Percentiles rank a stretch among this genome's conserved stretches.
Evolutionary conservation across 2,888 invertebrate genomes (phyloP).

Genomic region (Sisyra terminalis): DNA sequence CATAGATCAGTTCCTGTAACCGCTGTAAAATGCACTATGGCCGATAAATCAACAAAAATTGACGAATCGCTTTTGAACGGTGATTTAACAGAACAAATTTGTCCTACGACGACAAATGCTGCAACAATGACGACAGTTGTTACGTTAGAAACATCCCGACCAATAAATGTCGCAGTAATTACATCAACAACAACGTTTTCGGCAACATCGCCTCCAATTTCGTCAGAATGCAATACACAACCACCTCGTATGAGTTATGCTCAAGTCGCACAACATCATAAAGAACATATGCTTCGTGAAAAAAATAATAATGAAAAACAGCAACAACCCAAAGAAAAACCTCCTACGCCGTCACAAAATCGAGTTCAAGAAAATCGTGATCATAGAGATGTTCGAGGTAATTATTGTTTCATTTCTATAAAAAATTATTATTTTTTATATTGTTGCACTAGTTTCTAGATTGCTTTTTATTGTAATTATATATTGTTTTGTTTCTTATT

Average conservation of each 20-base stretch:
- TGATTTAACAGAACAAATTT: constrained; percentile 16
- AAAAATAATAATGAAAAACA: constrained; percentile 12
- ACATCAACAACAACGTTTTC: constrained; percentile 2
- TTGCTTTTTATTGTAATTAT: not conserved
- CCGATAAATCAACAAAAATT: constrained; percentile 57
- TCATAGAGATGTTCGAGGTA: constrained; percentile 8
- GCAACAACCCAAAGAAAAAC: constrained; percentile 8
- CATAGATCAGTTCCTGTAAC: constrained; percentile 25
- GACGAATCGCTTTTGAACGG: constrained; percentile 27
- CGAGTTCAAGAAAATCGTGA: constrained; percentile 6
- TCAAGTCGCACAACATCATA: constrained; percentile 47
- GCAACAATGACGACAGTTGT: constrained; percentile 37
- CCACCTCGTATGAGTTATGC: constrained; percentile 41
- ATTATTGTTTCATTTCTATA: no score
- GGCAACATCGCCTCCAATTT: not conserved
- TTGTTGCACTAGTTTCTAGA: no score
- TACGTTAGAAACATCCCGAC: constrained; percentile 20
- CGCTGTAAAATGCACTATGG: constrained; percentile 32
- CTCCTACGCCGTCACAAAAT: not conserved
- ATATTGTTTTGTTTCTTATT: constrained; percentile 1
- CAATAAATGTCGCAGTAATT: constrained; percentile 11
- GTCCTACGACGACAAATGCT: constrained; percentile 28
- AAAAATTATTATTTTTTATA: no score
- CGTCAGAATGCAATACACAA: constrained; percentile 11
- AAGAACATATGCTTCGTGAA: constrained; percentile 26